phyloP scores from a whole-genome alignment of 2,888 invertebrate genomes.

The Hylaea fasciaria region DNA sequence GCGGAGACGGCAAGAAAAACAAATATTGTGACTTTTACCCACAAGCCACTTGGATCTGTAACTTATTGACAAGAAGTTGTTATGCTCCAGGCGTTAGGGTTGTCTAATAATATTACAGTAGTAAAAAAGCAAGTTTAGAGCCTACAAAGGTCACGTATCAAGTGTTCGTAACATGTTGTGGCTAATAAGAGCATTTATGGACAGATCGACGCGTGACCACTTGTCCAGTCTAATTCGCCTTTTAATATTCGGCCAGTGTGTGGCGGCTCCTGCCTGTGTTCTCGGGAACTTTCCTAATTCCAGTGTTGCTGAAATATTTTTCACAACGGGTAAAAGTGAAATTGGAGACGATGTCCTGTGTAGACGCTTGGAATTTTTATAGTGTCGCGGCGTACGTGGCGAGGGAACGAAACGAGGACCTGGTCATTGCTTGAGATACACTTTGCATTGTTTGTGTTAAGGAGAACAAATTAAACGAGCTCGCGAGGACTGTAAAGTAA shows the following conservation, averaged over 20 bases:
- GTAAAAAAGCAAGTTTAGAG: conserved; percentile 39
- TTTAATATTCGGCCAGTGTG: conserved; percentile 78
- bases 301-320: conserved; percentile 64
- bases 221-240: conserved; percentile 66
- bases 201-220: conserved; percentile 62
- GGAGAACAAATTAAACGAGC: not conserved
- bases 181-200: conserved; percentile 73
- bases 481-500: not conserved
- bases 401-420: conserved; percentile 62
- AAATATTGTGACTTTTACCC: conserved; percentile 29
- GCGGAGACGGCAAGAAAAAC: conserved; percentile 14
- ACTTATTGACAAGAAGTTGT: conserved; percentile 38
- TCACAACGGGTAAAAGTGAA: conserved; percentile 61
- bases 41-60: conserved; percentile 30
- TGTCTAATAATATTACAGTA: conserved; percentile 34
- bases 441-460: conserved; percentile 6
- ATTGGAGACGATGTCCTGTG: conserved; percentile 64
- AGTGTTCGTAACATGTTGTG: conserved; percentile 58
- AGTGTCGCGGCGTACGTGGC: conserved; percentile 53
- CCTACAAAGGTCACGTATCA: conserved; percentile 51
- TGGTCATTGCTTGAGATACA: conserved; percentile 35
- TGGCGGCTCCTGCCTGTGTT: conserved; percentile 56
- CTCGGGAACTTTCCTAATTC: conserved; percentile 69
- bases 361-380: conserved; percentile 68
- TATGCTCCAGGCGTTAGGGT: conserved; percentile 30